Conservation (phyloP, 2,113 vertebrate genomes). For the Daphoenositta chrysoptera region DNA sequence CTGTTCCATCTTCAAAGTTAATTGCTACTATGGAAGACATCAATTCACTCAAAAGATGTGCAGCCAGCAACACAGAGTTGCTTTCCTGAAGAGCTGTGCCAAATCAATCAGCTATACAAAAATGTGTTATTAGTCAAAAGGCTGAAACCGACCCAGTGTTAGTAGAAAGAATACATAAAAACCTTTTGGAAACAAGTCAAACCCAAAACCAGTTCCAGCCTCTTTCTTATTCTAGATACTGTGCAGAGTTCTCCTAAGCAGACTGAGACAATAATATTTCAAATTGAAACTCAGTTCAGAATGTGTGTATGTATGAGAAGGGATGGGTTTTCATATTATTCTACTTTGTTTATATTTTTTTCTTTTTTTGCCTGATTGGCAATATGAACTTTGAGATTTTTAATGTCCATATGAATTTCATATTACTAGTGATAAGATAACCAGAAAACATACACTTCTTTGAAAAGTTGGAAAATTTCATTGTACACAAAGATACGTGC, state of each 20-base stretch:
- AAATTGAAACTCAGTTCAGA: neutral
- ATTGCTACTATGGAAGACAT: neutral
- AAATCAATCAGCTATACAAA: neutral
- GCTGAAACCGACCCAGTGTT: neutral
- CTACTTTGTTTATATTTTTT: neutral
- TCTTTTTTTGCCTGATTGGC: neutral
- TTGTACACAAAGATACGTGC: neutral
- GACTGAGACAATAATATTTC: neutral
- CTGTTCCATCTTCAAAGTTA: neutral
- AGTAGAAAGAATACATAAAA: neutral
- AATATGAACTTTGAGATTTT: neutral
- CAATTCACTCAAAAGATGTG: neutral
- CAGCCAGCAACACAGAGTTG: neutral
- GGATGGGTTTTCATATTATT: neutral
- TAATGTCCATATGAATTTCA: neutral
- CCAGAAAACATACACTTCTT: neutral
- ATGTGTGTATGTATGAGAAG: neutral
- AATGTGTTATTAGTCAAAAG: neutral
- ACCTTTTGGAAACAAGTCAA: neutral
- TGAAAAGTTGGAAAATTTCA: neutral
- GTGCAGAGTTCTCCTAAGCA: neutral
- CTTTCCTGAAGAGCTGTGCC: neutral
- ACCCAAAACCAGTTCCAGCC: neutral
- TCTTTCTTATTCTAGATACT: neutral
- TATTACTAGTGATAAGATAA: neutral